Evolutionary conservation across 2,888 invertebrate species (phyloP).

Genomic region (Lypha dubia): DNA sequence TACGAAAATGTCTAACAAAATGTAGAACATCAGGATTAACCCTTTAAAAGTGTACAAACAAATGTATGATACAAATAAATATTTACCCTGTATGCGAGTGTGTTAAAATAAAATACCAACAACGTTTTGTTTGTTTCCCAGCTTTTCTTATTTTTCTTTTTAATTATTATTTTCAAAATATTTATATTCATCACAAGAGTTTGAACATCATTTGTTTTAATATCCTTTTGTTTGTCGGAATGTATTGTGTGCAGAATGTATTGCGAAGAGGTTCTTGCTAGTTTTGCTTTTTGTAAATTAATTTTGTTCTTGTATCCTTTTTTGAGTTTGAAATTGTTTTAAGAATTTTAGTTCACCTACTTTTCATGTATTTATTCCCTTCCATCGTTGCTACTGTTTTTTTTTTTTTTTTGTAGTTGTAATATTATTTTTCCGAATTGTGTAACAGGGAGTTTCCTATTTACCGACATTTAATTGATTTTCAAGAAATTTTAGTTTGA

Average conservation of each 20-base stretch:
- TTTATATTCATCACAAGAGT: not conserved
- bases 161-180: conserved; percentile 48
- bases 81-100: conserved; percentile 26
- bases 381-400: not conserved
- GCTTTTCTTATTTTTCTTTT: conserved; percentile 28
- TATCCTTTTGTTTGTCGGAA: not conserved
- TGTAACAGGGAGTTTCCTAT: conserved; percentile 54
- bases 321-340: not conserved
- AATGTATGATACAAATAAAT: not conserved
- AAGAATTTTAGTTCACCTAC: conserved; percentile 40
- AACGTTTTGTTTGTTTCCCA: conserved; percentile 1
- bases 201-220: conserved; percentile 48
- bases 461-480: conserved; percentile 49
- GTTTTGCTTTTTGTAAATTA: not conserved
- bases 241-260: too few species aligned
- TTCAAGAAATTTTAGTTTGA: conserved; percentile 61
- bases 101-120: not conserved
- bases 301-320: not conserved
- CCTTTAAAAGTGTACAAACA: conserved; percentile 15
- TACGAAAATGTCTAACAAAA: not conserved
- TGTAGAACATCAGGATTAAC: conserved; percentile 4
- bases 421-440: conserved; percentile 24
- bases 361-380: not conserved
- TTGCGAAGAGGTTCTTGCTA: not conserved
- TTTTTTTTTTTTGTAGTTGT: not conserved